These are phyloP conservation scores for Apomyelois bistriatella DNA, from an alignment of 2,888 invertebrate species.

Conservation along the genomic window DNA sequence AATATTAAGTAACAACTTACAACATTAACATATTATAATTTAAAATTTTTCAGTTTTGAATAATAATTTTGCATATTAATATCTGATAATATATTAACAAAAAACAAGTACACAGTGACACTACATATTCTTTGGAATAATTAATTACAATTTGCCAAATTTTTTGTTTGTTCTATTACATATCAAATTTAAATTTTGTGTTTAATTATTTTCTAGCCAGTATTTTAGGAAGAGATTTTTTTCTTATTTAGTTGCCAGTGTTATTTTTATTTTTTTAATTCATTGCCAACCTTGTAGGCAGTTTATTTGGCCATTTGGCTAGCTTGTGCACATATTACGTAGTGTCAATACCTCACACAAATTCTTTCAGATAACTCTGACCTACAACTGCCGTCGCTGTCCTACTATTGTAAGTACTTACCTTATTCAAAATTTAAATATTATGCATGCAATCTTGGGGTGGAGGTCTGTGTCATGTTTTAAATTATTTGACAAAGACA, in stretches of 20 bases:
- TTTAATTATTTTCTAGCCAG: too few species aligned
- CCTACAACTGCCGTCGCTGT: constrained; percentile 57
- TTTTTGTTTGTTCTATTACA: too few species aligned
- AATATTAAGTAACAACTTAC: background rate
- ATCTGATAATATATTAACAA: too few species aligned
- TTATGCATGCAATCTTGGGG: background rate
- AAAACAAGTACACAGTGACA: too few species aligned
- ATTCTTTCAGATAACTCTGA: constrained; percentile 73
- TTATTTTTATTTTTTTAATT: background rate
- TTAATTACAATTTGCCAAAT: too few species aligned
- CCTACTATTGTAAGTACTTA: constrained; percentile 60
- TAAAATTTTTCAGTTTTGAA: background rate
- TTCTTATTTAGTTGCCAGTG: background rate
- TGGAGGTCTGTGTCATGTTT: too few species aligned
- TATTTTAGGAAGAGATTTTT: too few species aligned
- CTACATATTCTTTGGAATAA: too few species aligned
- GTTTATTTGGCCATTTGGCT: constrained; percentile 19
- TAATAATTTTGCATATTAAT: too few species aligned
- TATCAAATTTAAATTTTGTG: too few species aligned
- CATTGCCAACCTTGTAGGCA: background rate
- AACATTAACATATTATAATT: background rate
- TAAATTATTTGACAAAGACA: too few species aligned
- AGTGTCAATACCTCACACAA: constrained; percentile 45
- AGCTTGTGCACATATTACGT: constrained; percentile 37
- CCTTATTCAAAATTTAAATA: constrained; percentile 16